These are phyloP conservation scores for Odontomyia ornata DNA, from an alignment of 2,888 invertebrate species.

Conservation along the genomic window DNA sequence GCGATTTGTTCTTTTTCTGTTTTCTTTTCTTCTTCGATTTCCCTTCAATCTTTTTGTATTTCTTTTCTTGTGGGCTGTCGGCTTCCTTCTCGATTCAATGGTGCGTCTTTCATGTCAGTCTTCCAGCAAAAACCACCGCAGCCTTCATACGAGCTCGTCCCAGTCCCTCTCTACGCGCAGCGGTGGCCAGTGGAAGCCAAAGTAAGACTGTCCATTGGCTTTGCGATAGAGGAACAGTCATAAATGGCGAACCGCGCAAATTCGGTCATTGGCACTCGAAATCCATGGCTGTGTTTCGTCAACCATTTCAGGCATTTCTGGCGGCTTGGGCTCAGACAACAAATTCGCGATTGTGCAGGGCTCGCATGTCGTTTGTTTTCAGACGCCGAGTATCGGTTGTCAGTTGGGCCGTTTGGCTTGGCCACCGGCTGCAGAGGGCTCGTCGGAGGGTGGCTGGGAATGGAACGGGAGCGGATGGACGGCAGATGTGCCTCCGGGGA, in stretches of 20 bases:
- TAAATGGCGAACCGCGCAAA: constrained; percentile 46
- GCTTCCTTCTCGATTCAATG: constrained; percentile 40
- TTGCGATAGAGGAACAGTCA: not conserved
- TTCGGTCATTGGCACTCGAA: constrained; percentile 50
- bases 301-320: constrained; percentile 49
- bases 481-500: constrained; percentile 22
- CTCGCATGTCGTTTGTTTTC: not conserved
- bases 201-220: constrained; percentile 34
- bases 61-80: constrained; percentile 32
- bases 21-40: constrained; percentile 19
- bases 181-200: constrained; percentile 22
- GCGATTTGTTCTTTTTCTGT: not conserved
- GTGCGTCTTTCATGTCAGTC: constrained; percentile 21
- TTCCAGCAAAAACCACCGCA: not conserved
- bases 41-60: constrained; percentile 8
- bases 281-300: constrained; percentile 48
- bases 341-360: constrained; percentile 50
- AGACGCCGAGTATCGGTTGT: constrained; percentile 38
- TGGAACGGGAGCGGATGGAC: not conserved
- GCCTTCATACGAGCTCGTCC: not conserved
- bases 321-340: constrained; percentile 48
- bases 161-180: not conserved
- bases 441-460: not conserved
- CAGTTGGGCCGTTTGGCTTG: constrained; percentile 20
- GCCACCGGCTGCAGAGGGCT: not conserved